Percentiles rank a stretch among this genome's conserved stretches.
phyloP scores from a whole-genome alignment of 1,140 invertebrate genomes.

The Sycobia sp. region DNA sequence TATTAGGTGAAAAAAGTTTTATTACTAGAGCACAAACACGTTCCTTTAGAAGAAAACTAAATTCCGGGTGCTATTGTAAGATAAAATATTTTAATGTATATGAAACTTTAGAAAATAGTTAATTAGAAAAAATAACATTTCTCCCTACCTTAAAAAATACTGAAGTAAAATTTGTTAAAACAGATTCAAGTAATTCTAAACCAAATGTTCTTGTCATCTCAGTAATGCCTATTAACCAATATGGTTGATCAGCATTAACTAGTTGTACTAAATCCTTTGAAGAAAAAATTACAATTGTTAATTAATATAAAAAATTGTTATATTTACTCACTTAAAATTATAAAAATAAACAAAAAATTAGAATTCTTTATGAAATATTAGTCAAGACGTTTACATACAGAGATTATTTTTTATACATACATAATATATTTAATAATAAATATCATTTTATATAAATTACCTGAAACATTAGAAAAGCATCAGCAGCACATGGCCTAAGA shows the following conservation, averaged over 20 bases:
- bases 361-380: too few relatives aligned
- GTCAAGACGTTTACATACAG: too few relatives aligned
- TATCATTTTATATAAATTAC: slow-evolving; percentile 65
- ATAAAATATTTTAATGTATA: neutral
- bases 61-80: slow-evolving; percentile 81
- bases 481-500: slow-evolving; percentile 85
- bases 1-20: slow-evolving; percentile 96
- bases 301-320: slow-evolving; percentile 8
- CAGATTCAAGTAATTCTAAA: slow-evolving; percentile 91
- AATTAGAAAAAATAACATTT: neutral
- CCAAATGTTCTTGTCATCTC: slow-evolving; percentile 98
- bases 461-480: slow-evolving; percentile 95
- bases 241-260: slow-evolving; percentile 94
- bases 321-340: too few relatives aligned
- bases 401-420: too few relatives aligned
- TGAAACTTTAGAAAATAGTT: slow-evolving; percentile 4
- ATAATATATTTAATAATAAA: too few relatives aligned
- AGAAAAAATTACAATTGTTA: slow-evolving; percentile 6
- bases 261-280: slow-evolving; percentile 90
- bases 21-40: slow-evolving; percentile 96
- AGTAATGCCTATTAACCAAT: slow-evolving; percentile 92
- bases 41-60: slow-evolving; percentile 93
- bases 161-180: slow-evolving; percentile 87
- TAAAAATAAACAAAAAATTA: too few relatives aligned
- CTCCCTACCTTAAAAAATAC: slow-evolving; percentile 88